Conservation (phyloP, 2,113 vertebrate species). For the Chunga burmeisteri region DNA sequence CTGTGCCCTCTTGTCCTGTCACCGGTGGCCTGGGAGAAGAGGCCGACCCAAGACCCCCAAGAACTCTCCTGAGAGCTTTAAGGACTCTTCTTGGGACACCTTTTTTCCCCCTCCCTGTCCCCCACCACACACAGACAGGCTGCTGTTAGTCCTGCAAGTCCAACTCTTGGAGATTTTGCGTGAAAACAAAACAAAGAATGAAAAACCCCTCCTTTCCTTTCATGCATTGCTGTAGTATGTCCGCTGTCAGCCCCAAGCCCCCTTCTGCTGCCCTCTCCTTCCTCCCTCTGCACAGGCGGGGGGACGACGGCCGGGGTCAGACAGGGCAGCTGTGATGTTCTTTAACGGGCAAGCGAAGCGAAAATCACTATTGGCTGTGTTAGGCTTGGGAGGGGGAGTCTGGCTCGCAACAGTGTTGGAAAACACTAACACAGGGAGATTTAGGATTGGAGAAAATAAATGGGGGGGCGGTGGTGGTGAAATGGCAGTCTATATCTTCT, state of each 20-base stretch:
- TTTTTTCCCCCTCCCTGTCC: not conserved
- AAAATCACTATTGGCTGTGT: not conserved
- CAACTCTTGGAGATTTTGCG: not conserved
- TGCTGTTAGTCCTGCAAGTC: not conserved
- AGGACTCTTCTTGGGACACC: not conserved
- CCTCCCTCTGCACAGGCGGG: not conserved
- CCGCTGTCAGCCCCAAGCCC: not conserved
- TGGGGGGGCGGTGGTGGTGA: not conserved
- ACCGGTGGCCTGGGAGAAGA: too few species aligned
- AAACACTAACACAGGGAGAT: not conserved
- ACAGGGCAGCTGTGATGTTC: not conserved
- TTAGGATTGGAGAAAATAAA: not conserved
- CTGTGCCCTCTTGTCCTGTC: too few species aligned
- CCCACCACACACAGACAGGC: not conserved
- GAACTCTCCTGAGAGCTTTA: not conserved
- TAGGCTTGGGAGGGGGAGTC: not conserved
- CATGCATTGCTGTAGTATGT: not conserved
- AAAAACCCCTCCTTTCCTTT: not conserved
- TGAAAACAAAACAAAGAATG: not conserved
- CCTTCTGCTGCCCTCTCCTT: not conserved
- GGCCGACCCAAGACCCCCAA: too few species aligned
- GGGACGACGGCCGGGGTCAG: not conserved
- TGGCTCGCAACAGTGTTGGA: not conserved
- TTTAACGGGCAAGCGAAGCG: not conserved
- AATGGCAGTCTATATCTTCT: not conserved